Evolutionary conservation across 2,888 invertebrate genomes (phyloP).

Genomic region (Ectropis crepuscularia): DNA sequence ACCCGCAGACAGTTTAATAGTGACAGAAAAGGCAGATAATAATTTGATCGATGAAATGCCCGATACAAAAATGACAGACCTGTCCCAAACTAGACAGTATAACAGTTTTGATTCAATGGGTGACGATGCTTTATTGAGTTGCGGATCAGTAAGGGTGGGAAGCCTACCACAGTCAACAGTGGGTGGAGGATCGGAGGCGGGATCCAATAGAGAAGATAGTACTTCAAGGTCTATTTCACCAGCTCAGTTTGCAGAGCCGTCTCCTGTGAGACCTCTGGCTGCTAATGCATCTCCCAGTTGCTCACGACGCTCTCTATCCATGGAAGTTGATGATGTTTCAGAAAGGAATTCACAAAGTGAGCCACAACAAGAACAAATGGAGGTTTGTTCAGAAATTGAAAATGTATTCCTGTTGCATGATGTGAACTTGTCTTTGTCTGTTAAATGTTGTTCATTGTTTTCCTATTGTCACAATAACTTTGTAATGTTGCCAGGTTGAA

Average conservation of each 20-base stretch:
- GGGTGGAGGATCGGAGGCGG: constrained; percentile 64
- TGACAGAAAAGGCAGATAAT: constrained; percentile 78
- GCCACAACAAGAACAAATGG: constrained; percentile 75
- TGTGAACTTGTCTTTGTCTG: too few species aligned
- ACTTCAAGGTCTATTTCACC: constrained; percentile 78
- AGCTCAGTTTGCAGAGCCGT: constrained; percentile 77
- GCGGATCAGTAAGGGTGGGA: constrained; percentile 75
- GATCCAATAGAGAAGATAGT: constrained; percentile 71
- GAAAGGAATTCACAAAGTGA: constrained; percentile 77
- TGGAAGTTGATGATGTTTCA: constrained; percentile 80
- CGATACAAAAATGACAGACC: constrained; percentile 81
- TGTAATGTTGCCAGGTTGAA: constrained; percentile 66
- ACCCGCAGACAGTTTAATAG: constrained; percentile 77
- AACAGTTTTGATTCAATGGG: constrained; percentile 82
- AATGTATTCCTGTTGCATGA: not conserved
- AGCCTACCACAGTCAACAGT: constrained; percentile 72
- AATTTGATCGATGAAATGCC: constrained; percentile 81
- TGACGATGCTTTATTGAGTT: constrained; percentile 75
- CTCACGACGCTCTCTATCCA: constrained; percentile 76
- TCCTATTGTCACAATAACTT: not conserved
- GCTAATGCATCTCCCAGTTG: constrained; percentile 77
- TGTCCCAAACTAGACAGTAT: constrained; percentile 79
- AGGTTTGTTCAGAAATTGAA: constrained; percentile 57
- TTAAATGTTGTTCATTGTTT: not conserved
- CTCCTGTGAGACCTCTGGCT: constrained; percentile 69